Evolutionary conservation across 1,140 invertebrate species (phyloP).

Genomic region (Grapholita molesta): DNA sequence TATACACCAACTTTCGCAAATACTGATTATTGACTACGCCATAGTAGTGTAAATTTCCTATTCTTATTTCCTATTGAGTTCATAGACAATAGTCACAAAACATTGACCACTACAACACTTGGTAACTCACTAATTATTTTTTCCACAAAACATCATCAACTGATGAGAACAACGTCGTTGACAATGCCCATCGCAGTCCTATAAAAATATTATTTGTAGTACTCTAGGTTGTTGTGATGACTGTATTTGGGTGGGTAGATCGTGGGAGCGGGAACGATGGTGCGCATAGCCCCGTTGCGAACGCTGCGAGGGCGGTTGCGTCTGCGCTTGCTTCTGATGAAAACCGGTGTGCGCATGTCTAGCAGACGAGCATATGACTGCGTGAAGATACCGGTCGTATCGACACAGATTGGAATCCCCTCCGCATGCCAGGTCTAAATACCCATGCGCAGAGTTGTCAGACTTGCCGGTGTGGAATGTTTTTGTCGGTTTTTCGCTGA

Average conservation of each 20-base stretch:
- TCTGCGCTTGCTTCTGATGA: conserved; percentile 59
- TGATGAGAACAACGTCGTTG: conserved; percentile 38
- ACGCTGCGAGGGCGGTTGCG: conserved; percentile 41
- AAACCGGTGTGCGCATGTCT: conserved; percentile 66
- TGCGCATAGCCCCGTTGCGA: conserved; percentile 32
- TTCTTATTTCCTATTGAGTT: neutral
- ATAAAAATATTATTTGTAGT: conserved; percentile 74
- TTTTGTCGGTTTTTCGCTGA: conserved; percentile 66
- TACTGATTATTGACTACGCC: conserved; percentile 29
- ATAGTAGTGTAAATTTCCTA: conserved; percentile 3
- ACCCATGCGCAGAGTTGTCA: conserved; percentile 61
- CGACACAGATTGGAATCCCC: conserved; percentile 79
- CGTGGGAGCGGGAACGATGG: conserved; percentile 74
- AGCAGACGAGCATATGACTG: conserved; percentile 77
- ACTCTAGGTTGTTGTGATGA: conserved; percentile 70
- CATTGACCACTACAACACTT: conserved; percentile 24
- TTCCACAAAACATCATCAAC: conserved; percentile 22
- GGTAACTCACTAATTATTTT: conserved; percentile 32
- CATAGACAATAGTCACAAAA: conserved; percentile 7
- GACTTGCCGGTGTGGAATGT: conserved; percentile 57
- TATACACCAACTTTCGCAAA: conserved; percentile 26
- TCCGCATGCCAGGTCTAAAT: conserved; percentile 67
- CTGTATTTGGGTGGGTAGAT: conserved; percentile 67
- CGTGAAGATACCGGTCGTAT: conserved; percentile 80
- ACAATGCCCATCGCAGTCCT: conserved; percentile 49